Evolutionary conservation across 1,140 invertebrate species (phyloP).

Genomic region (Ips typographus): DNA sequence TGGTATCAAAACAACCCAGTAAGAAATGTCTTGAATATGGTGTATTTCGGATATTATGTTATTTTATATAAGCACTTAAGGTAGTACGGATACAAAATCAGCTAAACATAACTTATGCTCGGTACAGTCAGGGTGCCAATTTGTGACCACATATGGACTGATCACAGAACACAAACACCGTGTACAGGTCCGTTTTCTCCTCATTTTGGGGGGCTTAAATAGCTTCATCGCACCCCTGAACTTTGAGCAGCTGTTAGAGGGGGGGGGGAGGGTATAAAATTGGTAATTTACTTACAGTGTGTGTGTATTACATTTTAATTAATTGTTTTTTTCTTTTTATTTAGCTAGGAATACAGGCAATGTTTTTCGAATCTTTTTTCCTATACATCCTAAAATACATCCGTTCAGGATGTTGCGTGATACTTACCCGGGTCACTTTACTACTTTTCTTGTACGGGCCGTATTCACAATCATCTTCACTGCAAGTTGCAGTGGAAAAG

Average conservation of each 20-base stretch:
- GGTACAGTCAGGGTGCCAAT: constrained; percentile 22
- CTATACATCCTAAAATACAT: constrained; percentile 25
- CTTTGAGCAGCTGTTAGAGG: constrained; percentile 21
- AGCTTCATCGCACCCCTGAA: constrained; percentile 20
- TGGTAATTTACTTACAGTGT: too few relatives aligned
- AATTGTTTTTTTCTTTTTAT: not conserved
- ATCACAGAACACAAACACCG: constrained; percentile 4
- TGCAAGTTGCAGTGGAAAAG: constrained; percentile 53
- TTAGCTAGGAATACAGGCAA: constrained; percentile 16
- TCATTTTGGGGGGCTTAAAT: constrained; percentile 8
- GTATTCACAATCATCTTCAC: constrained; percentile 59
- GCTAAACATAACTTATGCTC: constrained; percentile 22
- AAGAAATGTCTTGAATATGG: constrained; percentile 12
- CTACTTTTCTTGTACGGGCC: constrained; percentile 56
- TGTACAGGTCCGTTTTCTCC: constrained; percentile 13
- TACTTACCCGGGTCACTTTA: constrained; percentile 57
- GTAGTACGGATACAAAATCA: constrained; percentile 15
- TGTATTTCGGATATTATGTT: constrained; percentile 10
- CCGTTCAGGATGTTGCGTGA: constrained; percentile 1
- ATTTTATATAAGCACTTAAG: constrained; percentile 17
- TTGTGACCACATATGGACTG: constrained; percentile 13
- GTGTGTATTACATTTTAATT: not conserved
- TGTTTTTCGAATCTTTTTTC: constrained; percentile 9
- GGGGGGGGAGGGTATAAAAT: not conserved
- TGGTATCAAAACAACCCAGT: constrained; percentile 30